A percentile compares a stretch with the other conserved stretches of the same genome.
Evolutionary conservation across 2,113 vertebrate genomes (phyloP).

Genomic region (Chiloscyllium plagiosum): DNA sequence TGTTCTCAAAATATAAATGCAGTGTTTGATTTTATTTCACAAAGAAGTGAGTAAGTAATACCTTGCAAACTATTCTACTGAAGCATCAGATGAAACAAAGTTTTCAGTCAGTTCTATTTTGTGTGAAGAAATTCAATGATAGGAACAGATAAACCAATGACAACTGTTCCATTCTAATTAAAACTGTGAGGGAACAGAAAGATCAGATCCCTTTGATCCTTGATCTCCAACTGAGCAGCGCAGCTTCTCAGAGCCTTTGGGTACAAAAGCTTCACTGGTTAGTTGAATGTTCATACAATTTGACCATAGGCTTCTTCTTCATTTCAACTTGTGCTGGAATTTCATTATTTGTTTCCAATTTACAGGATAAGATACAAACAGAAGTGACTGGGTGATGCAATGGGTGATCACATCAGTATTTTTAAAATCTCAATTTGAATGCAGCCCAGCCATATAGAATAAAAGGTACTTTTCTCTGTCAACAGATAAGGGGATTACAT

Average conservation of each 20-base stretch:
- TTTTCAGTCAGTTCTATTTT: neutral
- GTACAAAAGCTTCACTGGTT: neutral
- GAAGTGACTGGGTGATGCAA: neutral
- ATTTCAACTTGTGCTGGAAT: constrained; percentile 23
- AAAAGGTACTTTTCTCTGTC: neutral
- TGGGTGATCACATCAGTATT: neutral
- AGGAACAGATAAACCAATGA: neutral
- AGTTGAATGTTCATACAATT: neutral
- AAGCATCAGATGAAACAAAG: neutral
- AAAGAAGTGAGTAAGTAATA: neutral
- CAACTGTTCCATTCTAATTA: neutral
- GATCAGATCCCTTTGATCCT: neutral
- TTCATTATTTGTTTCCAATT: constrained; percentile 2
- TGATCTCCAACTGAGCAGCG: neutral
- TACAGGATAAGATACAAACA: neutral
- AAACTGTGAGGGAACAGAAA: neutral
- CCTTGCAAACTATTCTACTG: neutral
- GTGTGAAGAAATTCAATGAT: neutral
- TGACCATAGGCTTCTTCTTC: neutral
- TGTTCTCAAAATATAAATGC: neutral
- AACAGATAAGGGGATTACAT: constrained; percentile 9
- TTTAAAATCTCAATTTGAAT: neutral
- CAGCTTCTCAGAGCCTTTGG: neutral
- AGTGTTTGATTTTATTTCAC: neutral
- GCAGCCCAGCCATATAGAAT: neutral